Evolutionary conservation across 2,888 invertebrate species (phyloP).

Genomic region (Notodonta ziczac): DNA sequence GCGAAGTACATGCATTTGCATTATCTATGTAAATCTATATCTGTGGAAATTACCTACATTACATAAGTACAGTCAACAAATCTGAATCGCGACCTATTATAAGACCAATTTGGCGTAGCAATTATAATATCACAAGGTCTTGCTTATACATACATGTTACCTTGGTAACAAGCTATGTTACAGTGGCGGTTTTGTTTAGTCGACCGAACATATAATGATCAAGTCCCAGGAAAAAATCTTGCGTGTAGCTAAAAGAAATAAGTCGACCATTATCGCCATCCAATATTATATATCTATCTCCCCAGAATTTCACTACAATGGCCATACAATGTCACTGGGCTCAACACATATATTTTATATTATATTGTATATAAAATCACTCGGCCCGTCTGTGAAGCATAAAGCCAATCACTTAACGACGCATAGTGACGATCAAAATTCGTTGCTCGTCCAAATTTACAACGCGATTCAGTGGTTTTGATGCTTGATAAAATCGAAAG

Average conservation of each 20-base stretch:
- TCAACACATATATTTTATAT: background rate
- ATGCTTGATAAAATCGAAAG: background rate
- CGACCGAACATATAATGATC: no score
- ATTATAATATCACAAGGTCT: no score
- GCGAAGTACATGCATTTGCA: no score
- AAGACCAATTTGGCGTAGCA: no score
- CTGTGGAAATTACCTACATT: no score
- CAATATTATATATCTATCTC: background rate
- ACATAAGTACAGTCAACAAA: no score
- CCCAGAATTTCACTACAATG: background rate
- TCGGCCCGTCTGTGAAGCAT: constrained; percentile 5
- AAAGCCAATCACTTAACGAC: constrained; percentile 53
- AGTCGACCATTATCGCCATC: background rate
- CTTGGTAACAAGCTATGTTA: no score
- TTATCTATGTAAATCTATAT: no score
- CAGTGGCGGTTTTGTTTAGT: no score
- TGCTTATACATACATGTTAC: no score
- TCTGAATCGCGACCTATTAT: no score
- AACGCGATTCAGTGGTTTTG: background rate
- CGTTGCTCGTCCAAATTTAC: background rate
- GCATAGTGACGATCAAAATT: constrained; percentile 42
- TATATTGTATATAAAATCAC: background rate
- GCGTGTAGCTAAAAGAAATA: background rate
- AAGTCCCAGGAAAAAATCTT: no score
- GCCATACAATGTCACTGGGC: background rate